phyloP scores from a whole-genome alignment of 2,888 invertebrate species.

The Parnassius smintheus region DNA sequence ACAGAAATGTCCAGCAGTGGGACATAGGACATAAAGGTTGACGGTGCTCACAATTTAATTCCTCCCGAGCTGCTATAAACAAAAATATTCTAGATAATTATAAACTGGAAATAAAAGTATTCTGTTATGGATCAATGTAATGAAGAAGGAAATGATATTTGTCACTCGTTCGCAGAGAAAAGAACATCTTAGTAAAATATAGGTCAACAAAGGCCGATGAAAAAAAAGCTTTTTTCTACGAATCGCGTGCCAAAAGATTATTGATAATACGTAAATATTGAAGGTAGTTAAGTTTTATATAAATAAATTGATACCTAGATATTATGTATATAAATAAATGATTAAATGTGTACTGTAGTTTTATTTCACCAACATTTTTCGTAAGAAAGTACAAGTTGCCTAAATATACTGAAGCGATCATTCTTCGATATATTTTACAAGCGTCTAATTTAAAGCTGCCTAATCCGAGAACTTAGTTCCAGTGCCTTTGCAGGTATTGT shows the following conservation, averaged over 20 bases:
- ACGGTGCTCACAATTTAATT: too few species aligned
- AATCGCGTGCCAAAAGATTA: conserved; percentile 16
- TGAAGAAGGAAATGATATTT: background rate
- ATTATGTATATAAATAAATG: conserved; percentile 25
- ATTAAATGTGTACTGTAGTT: conserved; percentile 21
- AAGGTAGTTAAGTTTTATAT: conserved; percentile 20
- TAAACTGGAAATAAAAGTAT: background rate
- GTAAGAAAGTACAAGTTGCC: too few species aligned
- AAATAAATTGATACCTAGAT: conserved; percentile 22
- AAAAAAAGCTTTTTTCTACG: conserved; percentile 8
- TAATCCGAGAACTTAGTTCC: too few species aligned
- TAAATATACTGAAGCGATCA: too few species aligned
- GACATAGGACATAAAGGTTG: too few species aligned
- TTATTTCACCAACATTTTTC: conserved; percentile 5
- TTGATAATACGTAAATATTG: conserved; percentile 19
- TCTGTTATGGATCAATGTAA: conserved; percentile 8
- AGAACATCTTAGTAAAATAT: background rate
- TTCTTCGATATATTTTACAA: too few species aligned
- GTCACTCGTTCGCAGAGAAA: conserved; percentile 2
- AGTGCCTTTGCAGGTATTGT: too few species aligned
- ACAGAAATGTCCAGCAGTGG: too few species aligned
- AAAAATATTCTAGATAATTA: too few species aligned
- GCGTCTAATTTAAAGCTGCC: too few species aligned
- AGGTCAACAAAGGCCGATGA: background rate
- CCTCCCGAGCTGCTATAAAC: too few species aligned